Base-by-base conservation (phyloP, 2,113 vertebrate genomes). In the Chaetura pelagica region DNA sequence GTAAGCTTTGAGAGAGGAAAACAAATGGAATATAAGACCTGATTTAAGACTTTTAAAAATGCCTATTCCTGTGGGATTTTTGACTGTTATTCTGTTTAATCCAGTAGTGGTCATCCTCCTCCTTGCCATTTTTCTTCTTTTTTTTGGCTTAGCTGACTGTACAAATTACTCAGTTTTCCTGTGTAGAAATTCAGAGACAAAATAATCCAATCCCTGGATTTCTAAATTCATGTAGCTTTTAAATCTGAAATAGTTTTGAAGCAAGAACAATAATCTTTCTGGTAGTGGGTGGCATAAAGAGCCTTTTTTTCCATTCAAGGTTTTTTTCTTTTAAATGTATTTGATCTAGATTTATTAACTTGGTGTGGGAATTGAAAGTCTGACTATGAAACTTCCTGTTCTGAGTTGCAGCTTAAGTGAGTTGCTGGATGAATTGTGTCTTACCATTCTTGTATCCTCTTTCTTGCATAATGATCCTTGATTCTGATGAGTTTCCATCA, bases 341-440 rank as follows among this genome's bases (percentile, higher is more conserved):
- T 95, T 85, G 87, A 90, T 95, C 92, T 94, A 93, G 80, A 81
- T 96, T 90, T 90, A 87, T 95, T 94, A 81, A 66, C 85, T 72
- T 78, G 73, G 86, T 96, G 96, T 95, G 82, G 92, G 87, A 96
- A 97, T 95, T 95, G 93, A 95, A 97, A 97, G 91, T 93, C 90
- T 95, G 90, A 92, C 87, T 92, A 16, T 88, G 75, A 92, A 83
- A 83, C 93, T 97, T 97, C 95, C 96, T 97, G 96, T 96, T 95
- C 93, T 59, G 89, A 91, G 79, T 15, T 95, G 96, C 73, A 78
- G 91, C 95, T 96, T 84, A 46, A 34, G 94, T 29, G 94, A 96
- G 81, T 15, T 77, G 80, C 77, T 86, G 94, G 86, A 74, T 84
- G 84, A 94, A 93, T 89, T 89, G 80, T 72, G 20, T 84, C 23